phyloP scores from a whole-genome alignment of 2,113 vertebrate species.

The Uropsilus gracilis region DNA sequence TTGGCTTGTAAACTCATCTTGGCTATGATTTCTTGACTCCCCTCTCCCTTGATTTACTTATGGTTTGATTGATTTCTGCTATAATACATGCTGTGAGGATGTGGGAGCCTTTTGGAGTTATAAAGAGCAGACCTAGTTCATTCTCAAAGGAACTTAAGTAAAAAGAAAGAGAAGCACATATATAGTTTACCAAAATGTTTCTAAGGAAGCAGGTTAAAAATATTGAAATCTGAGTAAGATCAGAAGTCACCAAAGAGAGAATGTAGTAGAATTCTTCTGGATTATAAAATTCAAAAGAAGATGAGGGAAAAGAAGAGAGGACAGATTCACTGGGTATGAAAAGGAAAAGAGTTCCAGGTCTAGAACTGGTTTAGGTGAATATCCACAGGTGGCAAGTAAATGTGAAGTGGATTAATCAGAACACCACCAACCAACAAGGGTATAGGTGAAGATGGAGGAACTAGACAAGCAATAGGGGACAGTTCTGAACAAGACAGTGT shows the following conservation, averaged over 20 bases:
- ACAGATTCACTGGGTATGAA: background rate
- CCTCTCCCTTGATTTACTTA: background rate
- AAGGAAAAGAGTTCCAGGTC: background rate
- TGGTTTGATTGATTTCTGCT: background rate
- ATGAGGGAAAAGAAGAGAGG: background rate
- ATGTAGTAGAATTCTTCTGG: background rate
- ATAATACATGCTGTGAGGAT: background rate
- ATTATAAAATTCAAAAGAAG: background rate
- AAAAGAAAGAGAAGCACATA: background rate
- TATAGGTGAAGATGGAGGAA: background rate
- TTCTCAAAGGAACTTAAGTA: background rate
- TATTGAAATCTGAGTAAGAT: background rate
- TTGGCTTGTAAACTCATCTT: background rate
- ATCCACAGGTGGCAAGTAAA: background rate
- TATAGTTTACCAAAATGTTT: background rate
- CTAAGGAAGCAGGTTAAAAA: background rate
- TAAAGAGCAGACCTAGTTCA: background rate
- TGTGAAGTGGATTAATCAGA: background rate
- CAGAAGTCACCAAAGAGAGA: background rate
- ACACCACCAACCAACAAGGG: background rate
- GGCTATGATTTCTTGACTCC: background rate
- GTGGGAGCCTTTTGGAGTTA: background rate
- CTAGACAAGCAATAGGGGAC: background rate
- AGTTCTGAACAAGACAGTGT: rapidly evolving
- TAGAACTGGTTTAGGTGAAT: background rate